Percentiles rank a stretch among this genome's conserved stretches.
phyloP scores from a whole-genome alignment of 2,888 invertebrate genomes.

The Philopedon plagiatum region DNA sequence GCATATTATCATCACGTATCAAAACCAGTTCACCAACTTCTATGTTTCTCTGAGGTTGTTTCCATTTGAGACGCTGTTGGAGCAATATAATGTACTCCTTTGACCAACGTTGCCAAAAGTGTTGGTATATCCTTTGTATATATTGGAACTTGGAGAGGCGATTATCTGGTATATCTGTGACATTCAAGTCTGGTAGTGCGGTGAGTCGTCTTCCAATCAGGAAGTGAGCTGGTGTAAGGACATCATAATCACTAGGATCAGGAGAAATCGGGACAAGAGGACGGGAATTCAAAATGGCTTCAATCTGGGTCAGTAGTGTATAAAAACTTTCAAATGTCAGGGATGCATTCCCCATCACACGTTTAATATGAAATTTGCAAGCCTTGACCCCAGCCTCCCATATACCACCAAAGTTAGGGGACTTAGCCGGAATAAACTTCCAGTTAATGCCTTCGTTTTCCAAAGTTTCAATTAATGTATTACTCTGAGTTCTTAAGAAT shows the following conservation, averaged over 20 bases:
- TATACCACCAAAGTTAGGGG: constrained; percentile 59
- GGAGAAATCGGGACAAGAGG: not conserved
- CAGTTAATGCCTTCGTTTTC: constrained; percentile 3
- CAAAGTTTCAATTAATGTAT: not conserved
- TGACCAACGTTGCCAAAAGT: not conserved
- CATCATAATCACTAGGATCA: not conserved
- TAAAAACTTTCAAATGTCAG: not conserved
- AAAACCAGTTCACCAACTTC: not conserved
- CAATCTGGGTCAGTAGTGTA: not conserved
- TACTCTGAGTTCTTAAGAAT: constrained; percentile 8
- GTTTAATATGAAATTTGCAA: not conserved
- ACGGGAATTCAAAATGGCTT: not conserved
- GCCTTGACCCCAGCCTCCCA: constrained; percentile 59
- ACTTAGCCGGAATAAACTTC: constrained; percentile 55
- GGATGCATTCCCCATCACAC: no score
- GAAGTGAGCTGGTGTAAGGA: not conserved
- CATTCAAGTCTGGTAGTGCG: not conserved
- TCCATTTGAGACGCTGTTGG: constrained; percentile 10
- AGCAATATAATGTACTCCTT: not conserved
- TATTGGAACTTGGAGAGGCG: not conserved
- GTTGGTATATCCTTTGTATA: not conserved
- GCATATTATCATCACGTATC: not conserved
- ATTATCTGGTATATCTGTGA: not conserved
- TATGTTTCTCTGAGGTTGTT: not conserved
- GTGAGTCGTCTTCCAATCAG: not conserved